Evolutionary conservation across 2,888 invertebrate genomes (phyloP), one percentile per base, ranked within the genome.

Genomic region (Charanyca ferruginea): DNA sequence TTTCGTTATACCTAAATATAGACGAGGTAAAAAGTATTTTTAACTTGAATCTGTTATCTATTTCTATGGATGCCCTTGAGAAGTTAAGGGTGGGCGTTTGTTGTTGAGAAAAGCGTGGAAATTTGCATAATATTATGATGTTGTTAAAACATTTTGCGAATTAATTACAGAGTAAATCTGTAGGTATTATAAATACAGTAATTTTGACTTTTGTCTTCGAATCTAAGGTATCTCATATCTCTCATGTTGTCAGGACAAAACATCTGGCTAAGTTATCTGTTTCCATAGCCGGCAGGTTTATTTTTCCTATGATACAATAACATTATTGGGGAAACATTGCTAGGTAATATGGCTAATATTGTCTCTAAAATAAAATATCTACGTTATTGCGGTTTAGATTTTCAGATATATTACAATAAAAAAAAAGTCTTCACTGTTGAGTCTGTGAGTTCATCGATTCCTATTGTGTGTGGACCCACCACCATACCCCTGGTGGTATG

Each of bases 11-110:
- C 73, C 69, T 77, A 82, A 68, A 61, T 76, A 73, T 65, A 73
- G 62, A 55, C 28, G 52, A 68, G 59, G 59, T 73, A 65, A 77
- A 81, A 77, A 81, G 78, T 88, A 87, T 89, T 90, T 89, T 87
- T 85, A 82, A 83, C 81, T 81, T 68, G 54, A 70, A 83, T 82
- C 84, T 76, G 79, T 85, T 84, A 71, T 73, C 77, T 82, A 85
- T 85, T 87, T 87, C 77, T 72, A 76, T 77, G 65, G 71, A 77
- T 61, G 84, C 58, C 83, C 85, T 86, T 84, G 84, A 78, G 77
- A 78, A 75, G 44, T 77, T 72, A 57, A 25, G 67, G 64, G 62
- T 73, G 60, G 68, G 65, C 18, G 66, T 74, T 52, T 59, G 66
- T 66, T 59, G 42, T 61, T 55, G 23, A 18, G 23, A 45, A 20